Evolutionary conservation across 2,797 vertebrate species (phyloP).

Genomic region (Ciconia nigra): DNA sequence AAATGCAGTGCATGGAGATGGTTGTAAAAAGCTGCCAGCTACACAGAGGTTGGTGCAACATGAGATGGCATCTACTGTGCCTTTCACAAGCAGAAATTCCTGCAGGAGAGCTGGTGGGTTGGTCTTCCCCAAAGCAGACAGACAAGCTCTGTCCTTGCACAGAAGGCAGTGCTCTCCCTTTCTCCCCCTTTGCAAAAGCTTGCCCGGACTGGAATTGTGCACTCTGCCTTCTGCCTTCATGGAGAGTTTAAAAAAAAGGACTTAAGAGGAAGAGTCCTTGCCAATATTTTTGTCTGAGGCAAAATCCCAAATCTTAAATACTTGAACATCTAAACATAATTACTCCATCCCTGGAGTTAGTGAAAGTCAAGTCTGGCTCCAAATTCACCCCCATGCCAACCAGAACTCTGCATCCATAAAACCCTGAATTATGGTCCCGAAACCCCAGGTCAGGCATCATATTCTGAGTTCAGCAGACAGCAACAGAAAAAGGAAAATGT

Average conservation of each 20-base stretch:
- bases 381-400: neutral
- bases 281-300: neutral
- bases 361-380: neutral
- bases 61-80: neutral
- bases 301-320: neutral
- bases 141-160: neutral
- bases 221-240: neutral
- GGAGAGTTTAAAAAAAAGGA: neutral
- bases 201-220: neutral
- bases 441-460: neutral
- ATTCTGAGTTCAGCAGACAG: neutral
- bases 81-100: neutral
- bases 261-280: neutral
- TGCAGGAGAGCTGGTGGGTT: neutral
- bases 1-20: neutral
- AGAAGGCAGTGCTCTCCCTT: neutral
- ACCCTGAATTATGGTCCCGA: neutral
- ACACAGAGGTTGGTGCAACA: neutral
- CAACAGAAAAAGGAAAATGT: neutral
- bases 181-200: neutral
- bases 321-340: neutral
- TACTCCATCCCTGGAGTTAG: neutral
- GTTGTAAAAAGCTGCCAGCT: neutral
- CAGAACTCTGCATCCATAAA: neutral
- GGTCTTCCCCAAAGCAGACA: neutral